These are phyloP conservation scores for Dipus sagitta DNA, from an alignment of 2,797 vertebrate genomes.

Conservation along the genomic window DNA sequence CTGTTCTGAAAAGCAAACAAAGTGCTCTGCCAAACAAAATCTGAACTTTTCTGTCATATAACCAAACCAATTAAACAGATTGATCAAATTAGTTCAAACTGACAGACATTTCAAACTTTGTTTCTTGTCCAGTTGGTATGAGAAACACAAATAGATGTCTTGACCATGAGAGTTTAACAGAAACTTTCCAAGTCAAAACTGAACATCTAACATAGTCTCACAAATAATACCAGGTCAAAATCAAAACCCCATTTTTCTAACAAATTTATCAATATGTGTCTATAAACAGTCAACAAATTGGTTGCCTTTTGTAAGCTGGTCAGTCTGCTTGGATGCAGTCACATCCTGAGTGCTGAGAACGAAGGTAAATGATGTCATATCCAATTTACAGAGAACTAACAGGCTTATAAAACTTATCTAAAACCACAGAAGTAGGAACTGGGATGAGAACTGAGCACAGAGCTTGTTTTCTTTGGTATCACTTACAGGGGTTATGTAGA, in stretches of 20 bases:
- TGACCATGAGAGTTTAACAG: background rate
- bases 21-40: background rate
- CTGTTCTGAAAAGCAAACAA: background rate
- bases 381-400: constrained; percentile 22
- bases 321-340: background rate
- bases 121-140: background rate
- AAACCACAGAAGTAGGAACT: background rate
- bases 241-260: too few relatives aligned
- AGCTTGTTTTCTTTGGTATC: background rate
- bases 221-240: too few relatives aligned
- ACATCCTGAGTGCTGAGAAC: background rate
- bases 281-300: background rate
- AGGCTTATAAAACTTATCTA: background rate
- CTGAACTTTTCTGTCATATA: background rate
- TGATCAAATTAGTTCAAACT: background rate
- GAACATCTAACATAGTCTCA: too few relatives aligned
- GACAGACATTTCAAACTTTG: background rate
- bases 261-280: too few relatives aligned
- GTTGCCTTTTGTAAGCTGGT: background rate
- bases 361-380: background rate
- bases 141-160: too few relatives aligned
- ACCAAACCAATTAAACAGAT: background rate
- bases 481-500: background rate
- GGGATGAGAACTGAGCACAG: background rate
- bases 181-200: too few relatives aligned